A percentile compares a stretch with the other conserved stretches of the same genome.
These are phyloP conservation scores for Acrocephalus kingi DNA, from an alignment of 2,113 vertebrate species.

Conservation along the genomic window DNA sequence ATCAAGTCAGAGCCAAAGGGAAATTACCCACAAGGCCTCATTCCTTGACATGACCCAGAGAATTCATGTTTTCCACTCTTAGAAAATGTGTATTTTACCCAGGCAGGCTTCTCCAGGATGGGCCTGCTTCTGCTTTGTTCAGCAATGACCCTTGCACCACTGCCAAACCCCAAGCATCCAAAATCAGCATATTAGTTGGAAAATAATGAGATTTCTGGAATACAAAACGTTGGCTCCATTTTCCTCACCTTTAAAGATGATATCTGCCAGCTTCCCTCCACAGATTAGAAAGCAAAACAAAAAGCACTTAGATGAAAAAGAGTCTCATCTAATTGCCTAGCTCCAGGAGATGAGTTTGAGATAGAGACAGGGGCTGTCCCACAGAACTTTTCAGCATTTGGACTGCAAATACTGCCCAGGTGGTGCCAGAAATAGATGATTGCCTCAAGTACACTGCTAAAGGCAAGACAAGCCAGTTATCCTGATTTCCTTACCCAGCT, in stretches of 20 bases:
- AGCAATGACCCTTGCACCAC: background rate
- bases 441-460: background rate
- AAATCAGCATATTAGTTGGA: constrained; percentile 9
- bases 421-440: background rate
- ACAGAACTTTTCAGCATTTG: background rate
- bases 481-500: background rate
- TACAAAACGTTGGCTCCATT: constrained; percentile 1
- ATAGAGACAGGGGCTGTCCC: background rate
- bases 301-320: constrained; percentile 43
- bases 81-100: background rate
- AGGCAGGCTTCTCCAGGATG: background rate
- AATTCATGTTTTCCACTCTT: background rate
- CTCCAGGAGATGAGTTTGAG: background rate
- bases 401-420: background rate
- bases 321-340: background rate
- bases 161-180: constrained; percentile 6
- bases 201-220: constrained; percentile 55
- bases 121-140: constrained; percentile 33
- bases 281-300: constrained; percentile 9
- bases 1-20: background rate
- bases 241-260: constrained; percentile 8
- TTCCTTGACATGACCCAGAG: background rate
- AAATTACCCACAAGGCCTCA: constrained; percentile 18
- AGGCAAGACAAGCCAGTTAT: background rate
- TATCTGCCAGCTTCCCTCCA: background rate